Evolutionary conservation across 2,888 invertebrate genomes (phyloP), one percentile per base, ranked within the genome.

Genomic region (Pocota personata): DNA sequence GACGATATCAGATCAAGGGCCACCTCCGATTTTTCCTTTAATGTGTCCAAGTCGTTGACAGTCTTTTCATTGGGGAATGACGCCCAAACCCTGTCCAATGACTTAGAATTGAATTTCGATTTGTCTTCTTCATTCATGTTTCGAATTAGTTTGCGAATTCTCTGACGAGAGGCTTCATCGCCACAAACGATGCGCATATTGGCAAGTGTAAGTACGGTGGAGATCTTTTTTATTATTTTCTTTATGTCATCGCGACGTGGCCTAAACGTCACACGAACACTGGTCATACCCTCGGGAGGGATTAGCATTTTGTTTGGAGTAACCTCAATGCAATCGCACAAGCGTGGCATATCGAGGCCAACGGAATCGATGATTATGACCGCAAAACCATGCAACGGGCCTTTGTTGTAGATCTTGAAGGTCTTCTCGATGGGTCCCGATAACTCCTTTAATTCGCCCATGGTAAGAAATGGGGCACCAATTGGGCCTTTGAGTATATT

Each of bases 381-480:
- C 0, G 93, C 93, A 88, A 94, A 95, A 1, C 93, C 93, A 12
- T 93, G 90, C 8, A 95, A 89, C 35, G 94, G 93, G 0, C 95
- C 95, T 16, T 90, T 93, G 88, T 95, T 95, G 87, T 93, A 93
- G 2, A 95, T 89, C 43, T 90, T 91, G 71, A 95, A 93, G 52
- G 90, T 92, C 50, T 93, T 92, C 10, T 91, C 91, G 12, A 95
- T 88, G 1, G 91, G 89, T 3, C 88, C 90, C 27, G 92, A 92
- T 10, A 93, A 89, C 1, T 93, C 93, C 76, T 93, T 93, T 0
- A 94, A 89, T 87, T 93, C 93, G 7, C 95, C 95, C 48, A 95
- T 91, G 0, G 94, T 93, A 0, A 95, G 88, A 92, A 94, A 95
- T 84, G 94, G 93, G 79, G 93, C 93, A 3, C 94, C 94, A 1